Percentiles rank a stretch among this genome's conserved stretches.
phyloP scores from a whole-genome alignment of 2,113 vertebrate genomes.

The Hiodon tergisus region DNA sequence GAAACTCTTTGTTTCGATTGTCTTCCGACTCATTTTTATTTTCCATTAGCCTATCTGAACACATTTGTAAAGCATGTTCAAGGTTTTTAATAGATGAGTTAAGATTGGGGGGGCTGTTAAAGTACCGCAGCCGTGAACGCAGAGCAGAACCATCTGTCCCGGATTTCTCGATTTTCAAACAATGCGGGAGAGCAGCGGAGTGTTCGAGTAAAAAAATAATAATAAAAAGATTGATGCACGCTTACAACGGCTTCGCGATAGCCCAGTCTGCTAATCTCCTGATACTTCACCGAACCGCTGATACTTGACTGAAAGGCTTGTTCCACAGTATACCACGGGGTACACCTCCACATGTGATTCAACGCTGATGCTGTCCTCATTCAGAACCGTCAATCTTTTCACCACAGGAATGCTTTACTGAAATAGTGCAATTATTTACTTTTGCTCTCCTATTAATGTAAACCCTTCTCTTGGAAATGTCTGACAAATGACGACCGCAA shows the following conservation, averaged over 20 bases:
- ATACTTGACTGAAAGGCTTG: background rate
- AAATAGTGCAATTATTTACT: too few species aligned
- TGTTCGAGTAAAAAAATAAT: background rate
- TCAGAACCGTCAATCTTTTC: background rate
- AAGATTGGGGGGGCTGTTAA: background rate
- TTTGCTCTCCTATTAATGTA: conserved; percentile 2
- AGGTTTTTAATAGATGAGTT: too few species aligned
- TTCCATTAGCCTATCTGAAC: conserved; percentile 40
- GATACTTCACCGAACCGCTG: too few species aligned
- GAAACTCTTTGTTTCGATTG: conserved; percentile 30
- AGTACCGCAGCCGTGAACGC: background rate
- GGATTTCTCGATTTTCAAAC: background rate
- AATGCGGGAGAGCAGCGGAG: background rate
- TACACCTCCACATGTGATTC: background rate
- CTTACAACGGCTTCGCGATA: background rate
- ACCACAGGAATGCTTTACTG: background rate
- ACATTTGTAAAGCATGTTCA: background rate
- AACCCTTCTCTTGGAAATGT: background rate
- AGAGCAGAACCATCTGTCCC: background rate
- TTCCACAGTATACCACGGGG: background rate
- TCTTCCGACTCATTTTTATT: conserved; percentile 30
- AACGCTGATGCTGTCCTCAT: background rate
- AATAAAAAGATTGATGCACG: too few species aligned
- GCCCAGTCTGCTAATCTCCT: background rate
- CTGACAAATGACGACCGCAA: background rate